These are phyloP conservation scores for Mechanitis messenoides DNA, from an alignment of 2,888 invertebrate genomes.

Conservation along the genomic window DNA sequence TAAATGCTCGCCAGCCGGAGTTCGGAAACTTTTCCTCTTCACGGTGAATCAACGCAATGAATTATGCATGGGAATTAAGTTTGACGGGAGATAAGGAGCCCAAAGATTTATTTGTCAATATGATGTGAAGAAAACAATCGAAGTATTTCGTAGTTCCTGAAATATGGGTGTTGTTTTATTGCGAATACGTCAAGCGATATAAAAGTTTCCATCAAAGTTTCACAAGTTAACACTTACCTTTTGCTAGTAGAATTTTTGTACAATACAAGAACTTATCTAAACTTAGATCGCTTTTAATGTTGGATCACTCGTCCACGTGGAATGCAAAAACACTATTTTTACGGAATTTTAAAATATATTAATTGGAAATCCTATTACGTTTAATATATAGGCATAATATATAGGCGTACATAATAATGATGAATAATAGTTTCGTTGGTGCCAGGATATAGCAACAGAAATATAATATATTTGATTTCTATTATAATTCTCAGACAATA, in stretches of 20 bases:
- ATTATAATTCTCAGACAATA: no score
- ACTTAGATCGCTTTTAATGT: neutral
- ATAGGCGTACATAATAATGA: no score
- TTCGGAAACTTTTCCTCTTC: conserved; percentile 60
- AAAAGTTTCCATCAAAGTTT: conserved; percentile 25
- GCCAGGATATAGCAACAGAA: no score
- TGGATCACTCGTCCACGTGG: no score
- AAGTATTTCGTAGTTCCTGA: conserved; percentile 70
- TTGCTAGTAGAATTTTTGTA: conserved; percentile 10
- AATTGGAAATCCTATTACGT: no score
- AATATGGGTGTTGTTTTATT: conserved; percentile 71
- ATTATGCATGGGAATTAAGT: conserved; percentile 75
- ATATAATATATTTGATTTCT: no score
- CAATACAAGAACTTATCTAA: conserved; percentile 5
- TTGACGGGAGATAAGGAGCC: conserved; percentile 72
- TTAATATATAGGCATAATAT: no score
- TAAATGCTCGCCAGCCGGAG: conserved; percentile 41
- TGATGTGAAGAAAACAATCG: conserved; percentile 75
- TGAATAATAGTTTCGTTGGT: no score
- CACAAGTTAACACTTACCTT: conserved; percentile 28
- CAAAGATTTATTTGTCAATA: conserved; percentile 74
- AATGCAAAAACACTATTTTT: conserved; percentile 43
- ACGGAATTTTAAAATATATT: no score
- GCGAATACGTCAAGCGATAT: conserved; percentile 57
- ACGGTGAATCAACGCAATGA: conserved; percentile 64